phyloP scores from a whole-genome alignment of 2,113 vertebrate genomes.

The Sapayoa aenigma region DNA sequence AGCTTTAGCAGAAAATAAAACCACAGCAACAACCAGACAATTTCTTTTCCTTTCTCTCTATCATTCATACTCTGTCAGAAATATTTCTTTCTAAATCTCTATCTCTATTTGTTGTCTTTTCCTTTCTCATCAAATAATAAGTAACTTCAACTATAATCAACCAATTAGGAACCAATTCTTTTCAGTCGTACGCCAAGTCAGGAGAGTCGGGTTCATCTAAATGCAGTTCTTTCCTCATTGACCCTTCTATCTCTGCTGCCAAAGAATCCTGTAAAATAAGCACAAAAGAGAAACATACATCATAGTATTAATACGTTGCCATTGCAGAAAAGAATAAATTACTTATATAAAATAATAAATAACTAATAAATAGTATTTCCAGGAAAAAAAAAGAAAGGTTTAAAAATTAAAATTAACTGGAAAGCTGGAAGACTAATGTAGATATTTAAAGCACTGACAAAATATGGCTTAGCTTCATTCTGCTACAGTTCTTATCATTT shows the following conservation, averaged over 20 bases:
- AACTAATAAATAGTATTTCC: not conserved
- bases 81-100: not conserved
- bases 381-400: not conserved
- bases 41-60: not conserved
- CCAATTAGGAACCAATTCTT: not conserved
- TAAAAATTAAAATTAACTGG: not conserved
- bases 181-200: conserved; percentile 77
- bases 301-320: not conserved
- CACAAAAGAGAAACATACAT: not conserved
- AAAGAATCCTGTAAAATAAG: conserved; percentile 86
- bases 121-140: not conserved
- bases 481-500: not conserved
- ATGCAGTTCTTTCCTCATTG: conserved; percentile 96
- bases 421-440: not conserved
- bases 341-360: not conserved
- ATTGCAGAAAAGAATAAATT: not conserved
- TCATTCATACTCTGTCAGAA: not conserved
- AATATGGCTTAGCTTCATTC: not conserved
- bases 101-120: not conserved
- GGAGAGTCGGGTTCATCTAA: conserved; percentile 90
- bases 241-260: conserved; percentile 97
- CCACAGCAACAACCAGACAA: not conserved
- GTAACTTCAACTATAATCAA: not conserved
- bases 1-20: not conserved
- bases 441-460: not conserved